Percentiles rank a stretch among this genome's conserved stretches.
Conservation (phyloP, 2,113 vertebrate genomes). For the Prietella phreatophila region DNA sequence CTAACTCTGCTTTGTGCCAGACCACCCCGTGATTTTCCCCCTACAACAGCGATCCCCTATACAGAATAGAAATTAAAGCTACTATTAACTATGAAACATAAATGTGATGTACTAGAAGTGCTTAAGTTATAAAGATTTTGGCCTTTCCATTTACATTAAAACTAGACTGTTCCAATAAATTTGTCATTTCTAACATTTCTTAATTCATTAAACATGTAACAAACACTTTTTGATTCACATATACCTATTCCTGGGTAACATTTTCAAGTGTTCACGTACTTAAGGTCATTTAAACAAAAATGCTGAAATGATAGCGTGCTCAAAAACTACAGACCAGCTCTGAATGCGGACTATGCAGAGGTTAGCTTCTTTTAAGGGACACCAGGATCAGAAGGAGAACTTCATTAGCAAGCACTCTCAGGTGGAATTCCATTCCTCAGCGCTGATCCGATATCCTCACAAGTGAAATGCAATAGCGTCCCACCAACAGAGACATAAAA, state of each 20-base stretch:
- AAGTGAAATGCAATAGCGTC: neutral
- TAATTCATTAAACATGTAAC: neutral
- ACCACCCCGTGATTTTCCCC: neutral
- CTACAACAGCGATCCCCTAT: neutral
- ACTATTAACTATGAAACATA: neutral
- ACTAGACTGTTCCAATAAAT: neutral
- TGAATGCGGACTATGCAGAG: neutral
- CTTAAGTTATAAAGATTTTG: neutral
- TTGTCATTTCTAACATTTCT: neutral
- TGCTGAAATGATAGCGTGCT: neutral
- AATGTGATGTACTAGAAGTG: too few relatives aligned
- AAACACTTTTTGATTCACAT: neutral
- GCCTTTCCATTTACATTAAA: neutral
- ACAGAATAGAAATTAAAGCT: neutral
- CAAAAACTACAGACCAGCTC: neutral
- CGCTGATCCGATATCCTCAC: neutral
- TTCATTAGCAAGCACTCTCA: neutral
- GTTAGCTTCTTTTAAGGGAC: neutral
- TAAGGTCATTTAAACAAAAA: neutral
- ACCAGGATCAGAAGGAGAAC: neutral
- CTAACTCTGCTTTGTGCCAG: neutral
- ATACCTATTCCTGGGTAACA: neutral
- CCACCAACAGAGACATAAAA: neutral
- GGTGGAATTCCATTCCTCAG: conserved; percentile 10
- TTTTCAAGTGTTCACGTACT: neutral